Percentiles rank a stretch among this genome's conserved stretches.
Evolutionary conservation across 2,113 vertebrate genomes (phyloP).

Genomic region (Macquaria australasica): DNA sequence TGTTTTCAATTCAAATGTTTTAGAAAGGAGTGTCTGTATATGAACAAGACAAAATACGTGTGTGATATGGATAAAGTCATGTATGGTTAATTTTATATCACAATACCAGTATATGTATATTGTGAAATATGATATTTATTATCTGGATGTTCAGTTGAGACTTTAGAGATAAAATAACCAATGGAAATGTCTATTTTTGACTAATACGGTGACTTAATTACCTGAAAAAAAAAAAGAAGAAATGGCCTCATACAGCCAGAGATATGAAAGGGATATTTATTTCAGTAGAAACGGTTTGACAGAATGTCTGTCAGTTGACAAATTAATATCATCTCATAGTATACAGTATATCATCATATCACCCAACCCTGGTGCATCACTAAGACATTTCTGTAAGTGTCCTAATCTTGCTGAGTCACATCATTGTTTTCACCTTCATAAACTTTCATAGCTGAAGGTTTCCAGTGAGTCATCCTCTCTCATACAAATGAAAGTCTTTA

Average conservation of each 20-base stretch:
- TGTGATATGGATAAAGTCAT: background rate
- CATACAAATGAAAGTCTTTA: conserved; percentile 49
- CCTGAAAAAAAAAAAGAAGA: background rate
- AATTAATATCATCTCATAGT: background rate
- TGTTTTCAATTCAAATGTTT: background rate
- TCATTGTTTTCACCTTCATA: conserved; percentile 40
- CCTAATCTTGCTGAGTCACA: background rate
- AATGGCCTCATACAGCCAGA: background rate
- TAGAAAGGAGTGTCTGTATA: background rate
- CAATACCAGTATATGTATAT: background rate
- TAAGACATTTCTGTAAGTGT: conserved; percentile 1
- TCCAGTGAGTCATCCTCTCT: conserved; percentile 52
- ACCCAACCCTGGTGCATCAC: background rate
- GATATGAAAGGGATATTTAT: background rate
- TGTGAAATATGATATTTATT: background rate
- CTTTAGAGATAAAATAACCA: background rate
- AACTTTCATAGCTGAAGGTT: conserved; percentile 44
- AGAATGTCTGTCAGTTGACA: background rate
- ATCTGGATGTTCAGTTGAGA: background rate
- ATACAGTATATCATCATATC: conserved; percentile 3
- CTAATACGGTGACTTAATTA: background rate
- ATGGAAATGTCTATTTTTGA: background rate
- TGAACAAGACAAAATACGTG: background rate
- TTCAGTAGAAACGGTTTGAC: background rate
- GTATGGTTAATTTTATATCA: background rate